A percentile compares a stretch with the other conserved stretches of the same genome.
Evolutionary conservation across 2,888 invertebrate genomes (phyloP).

Genomic region (Pomacea canaliculata): DNA sequence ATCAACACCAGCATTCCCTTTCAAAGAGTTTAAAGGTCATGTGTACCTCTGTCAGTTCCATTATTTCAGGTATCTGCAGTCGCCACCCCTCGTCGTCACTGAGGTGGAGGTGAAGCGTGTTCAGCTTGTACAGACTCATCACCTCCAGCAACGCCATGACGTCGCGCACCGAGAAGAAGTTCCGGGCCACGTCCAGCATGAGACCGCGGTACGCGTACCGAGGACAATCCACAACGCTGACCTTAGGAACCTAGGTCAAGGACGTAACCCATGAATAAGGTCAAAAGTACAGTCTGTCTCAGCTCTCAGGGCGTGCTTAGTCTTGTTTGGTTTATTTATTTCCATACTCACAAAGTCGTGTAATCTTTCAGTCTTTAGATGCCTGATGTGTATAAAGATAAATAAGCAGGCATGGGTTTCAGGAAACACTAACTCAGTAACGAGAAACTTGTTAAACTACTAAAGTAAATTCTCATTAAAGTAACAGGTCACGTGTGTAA

Average conservation of each 20-base stretch:
- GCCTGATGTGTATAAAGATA: too few relatives aligned
- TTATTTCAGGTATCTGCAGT: slow-evolving; percentile 63
- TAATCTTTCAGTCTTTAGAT: too few relatives aligned
- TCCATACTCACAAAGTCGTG: too few relatives aligned
- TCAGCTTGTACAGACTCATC: slow-evolving; percentile 66
- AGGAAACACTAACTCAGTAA: too few relatives aligned
- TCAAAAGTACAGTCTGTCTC: not conserved
- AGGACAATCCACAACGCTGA: slow-evolving; percentile 51
- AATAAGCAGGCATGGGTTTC: too few relatives aligned
- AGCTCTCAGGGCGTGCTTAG: too few relatives aligned
- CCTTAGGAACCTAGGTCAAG: slow-evolving; percentile 35
- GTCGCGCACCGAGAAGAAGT: slow-evolving; percentile 55
- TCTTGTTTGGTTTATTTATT: too few relatives aligned
- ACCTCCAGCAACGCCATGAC: slow-evolving; percentile 52
- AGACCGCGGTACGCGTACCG: slow-evolving; percentile 62
- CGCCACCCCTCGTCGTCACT: slow-evolving; percentile 68
- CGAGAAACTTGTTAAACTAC: too few relatives aligned
- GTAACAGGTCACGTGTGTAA: too few relatives aligned
- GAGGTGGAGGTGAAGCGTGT: slow-evolving; percentile 65
- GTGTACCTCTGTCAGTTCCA: slow-evolving; percentile 62
- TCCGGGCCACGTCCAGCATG: slow-evolving; percentile 64
- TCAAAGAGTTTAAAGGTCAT: not conserved
- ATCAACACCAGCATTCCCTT: too few relatives aligned
- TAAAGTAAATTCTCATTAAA: too few relatives aligned
- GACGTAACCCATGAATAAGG: not conserved